A percentile compares a stretch with the other conserved stretches of the same genome.
Conservation (phyloP, 2,797 vertebrate species). For the Sebastes cheni region DNA sequence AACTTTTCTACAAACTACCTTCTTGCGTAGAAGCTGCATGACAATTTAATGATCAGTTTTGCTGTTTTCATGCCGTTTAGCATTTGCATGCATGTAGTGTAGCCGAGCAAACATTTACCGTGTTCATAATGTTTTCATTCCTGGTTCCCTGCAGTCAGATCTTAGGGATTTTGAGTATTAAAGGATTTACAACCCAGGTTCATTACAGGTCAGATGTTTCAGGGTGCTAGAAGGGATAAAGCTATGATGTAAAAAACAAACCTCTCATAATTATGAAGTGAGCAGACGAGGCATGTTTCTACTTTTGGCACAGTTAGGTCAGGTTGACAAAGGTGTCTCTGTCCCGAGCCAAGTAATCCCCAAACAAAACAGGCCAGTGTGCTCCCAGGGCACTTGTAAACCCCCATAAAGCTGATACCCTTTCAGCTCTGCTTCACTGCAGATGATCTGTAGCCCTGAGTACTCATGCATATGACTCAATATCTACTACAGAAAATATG, state of each 20-base stretch:
- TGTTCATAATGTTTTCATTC: background rate
- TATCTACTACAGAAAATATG: background rate
- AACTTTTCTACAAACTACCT: background rate
- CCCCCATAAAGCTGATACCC: conserved; percentile 21
- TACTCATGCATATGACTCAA: background rate
- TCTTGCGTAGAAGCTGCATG: conserved; percentile 22
- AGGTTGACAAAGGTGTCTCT: conserved; percentile 72
- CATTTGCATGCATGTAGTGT: conserved; percentile 8
- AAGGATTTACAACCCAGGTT: conserved; percentile 37
- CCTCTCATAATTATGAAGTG: conserved; percentile 7
- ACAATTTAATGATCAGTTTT: background rate
- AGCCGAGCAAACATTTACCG: conserved; percentile 1
- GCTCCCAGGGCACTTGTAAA: conserved; percentile 32
- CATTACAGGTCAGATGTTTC: conserved; percentile 44
- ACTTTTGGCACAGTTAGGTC: conserved; percentile 50
- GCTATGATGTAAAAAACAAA: conserved; percentile 41
- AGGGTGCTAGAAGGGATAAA: conserved; percentile 29
- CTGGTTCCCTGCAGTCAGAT: conserved; percentile 9
- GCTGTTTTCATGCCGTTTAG: background rate
- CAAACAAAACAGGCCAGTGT: conserved; percentile 52
- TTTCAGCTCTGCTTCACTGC: conserved; percentile 11
- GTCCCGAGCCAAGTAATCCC: conserved; percentile 68
- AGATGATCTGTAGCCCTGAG: background rate
- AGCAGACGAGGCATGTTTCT: conserved; percentile 25
- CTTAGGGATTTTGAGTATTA: conserved; percentile 29